Base-by-base conservation (phyloP, 2,888 invertebrate species). In the Pristionchus mayeri region DNA sequence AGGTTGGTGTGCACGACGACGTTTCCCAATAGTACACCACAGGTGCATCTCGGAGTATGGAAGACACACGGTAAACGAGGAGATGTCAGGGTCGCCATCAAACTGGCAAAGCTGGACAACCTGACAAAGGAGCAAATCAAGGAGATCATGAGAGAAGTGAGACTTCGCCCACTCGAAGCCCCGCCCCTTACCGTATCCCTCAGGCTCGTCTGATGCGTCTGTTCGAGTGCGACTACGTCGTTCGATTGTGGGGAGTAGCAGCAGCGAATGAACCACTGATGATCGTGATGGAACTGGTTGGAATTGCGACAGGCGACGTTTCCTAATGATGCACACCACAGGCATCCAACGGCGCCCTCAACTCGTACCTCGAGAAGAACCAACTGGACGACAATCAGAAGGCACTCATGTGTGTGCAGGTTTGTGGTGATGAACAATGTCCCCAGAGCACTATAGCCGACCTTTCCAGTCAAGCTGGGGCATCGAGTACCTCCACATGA, bases 81-180 rank as follows among this genome's bases (percentile, higher is more conserved):
- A 40, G 52, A 71, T 7, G 80, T 88, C 24, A 40, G 78, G 24
- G 88, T 88, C 16, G 88, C 87, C 13, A 86, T 89, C 78, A 88
- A 87, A 48, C 82, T 85, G 86, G 89, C 89, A 37, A 89, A 89
- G 78, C 85, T 89, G 21, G 86, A 86, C 30, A 82, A 85, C 24
- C 78, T 89, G 52, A 89, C 88, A 16, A 89, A 89, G 85, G 89
- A 89, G 48, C 89, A 89, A 84, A 89, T 89, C 86, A 89, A 89
- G 82, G 89, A 88, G 87, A 86, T 88, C 48, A 87, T 88, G 86
- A 81, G 71, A 13, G 87, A 88, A 63, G 86, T 67, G 21, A 50
- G 57, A 44, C 34, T 37, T 24, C n/a, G 24, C 44, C 44, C 44
- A 6, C 44, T 44, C 24, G 57, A 24, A 60, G 9, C 30, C 16